phyloP scores from a whole-genome alignment of 2,888 invertebrate genomes.

The Ectemnius continuus region DNA sequence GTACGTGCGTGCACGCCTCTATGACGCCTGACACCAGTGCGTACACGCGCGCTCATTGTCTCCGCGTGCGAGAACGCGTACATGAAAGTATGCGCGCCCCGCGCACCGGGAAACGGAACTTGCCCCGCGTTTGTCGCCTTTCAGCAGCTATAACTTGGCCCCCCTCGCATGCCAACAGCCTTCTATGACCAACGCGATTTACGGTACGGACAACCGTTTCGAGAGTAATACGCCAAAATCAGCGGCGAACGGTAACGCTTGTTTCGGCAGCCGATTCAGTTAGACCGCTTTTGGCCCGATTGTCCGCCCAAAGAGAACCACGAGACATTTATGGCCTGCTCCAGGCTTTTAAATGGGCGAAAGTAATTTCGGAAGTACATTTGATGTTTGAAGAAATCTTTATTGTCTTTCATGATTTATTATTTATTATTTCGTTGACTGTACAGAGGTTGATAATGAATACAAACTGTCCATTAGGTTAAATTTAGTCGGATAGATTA shows the following conservation, averaged over 20 bases:
- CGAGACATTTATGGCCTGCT: too few relatives aligned
- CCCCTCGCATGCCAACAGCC: conserved; percentile 34
- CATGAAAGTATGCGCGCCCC: conserved; percentile 70
- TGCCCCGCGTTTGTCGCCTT: conserved; percentile 51
- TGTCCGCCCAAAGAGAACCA: too few relatives aligned
- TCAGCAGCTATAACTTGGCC: conserved; percentile 44
- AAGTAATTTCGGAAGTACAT: too few relatives aligned
- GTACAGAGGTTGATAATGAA: too few relatives aligned
- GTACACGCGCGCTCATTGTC: conserved; percentile 37
- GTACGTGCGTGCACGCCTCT: conserved; percentile 40
- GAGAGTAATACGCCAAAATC: conserved; percentile 21
- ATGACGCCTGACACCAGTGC: not conserved
- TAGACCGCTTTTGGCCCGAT: too few relatives aligned
- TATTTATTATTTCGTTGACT: too few relatives aligned
- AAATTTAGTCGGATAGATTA: too few relatives aligned
- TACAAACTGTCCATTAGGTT: too few relatives aligned
- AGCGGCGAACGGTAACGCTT: conserved; percentile 28
- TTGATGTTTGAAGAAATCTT: too few relatives aligned
- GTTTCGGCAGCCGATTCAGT: not conserved
- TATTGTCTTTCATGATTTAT: too few relatives aligned
- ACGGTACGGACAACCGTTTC: conserved; percentile 40
- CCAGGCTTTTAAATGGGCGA: too few relatives aligned
- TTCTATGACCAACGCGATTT: conserved; percentile 31
- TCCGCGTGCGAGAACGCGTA: conserved; percentile 57
- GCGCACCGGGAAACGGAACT: conserved; percentile 75